Evolutionary conservation across 2,888 invertebrate genomes (phyloP).

Genomic region (Plusia festucae): DNA sequence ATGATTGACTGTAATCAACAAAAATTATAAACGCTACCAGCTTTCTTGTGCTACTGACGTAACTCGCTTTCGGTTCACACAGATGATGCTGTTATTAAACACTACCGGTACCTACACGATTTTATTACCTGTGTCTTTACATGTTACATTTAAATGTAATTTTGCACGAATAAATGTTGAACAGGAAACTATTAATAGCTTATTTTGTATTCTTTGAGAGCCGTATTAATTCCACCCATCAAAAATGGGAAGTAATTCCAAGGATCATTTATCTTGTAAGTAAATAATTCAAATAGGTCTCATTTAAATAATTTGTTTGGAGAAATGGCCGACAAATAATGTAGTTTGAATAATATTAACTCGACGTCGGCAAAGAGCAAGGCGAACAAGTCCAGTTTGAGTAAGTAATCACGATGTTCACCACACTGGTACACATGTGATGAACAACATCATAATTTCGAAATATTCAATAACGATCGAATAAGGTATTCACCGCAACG

Average conservation of each 20-base stretch:
- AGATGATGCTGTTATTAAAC: constrained; percentile 33
- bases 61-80: constrained; percentile 66
- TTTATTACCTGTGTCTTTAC: constrained; percentile 10
- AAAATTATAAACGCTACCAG: constrained; percentile 70
- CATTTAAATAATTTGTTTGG: constrained; percentile 22
- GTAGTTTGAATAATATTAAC: constrained; percentile 34
- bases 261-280: constrained; percentile 22
- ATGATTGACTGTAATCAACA: constrained; percentile 73
- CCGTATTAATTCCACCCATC: constrained; percentile 20
- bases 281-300: constrained; percentile 23
- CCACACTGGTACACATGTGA: constrained; percentile 68
- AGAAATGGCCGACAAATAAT: constrained; percentile 32
- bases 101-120: constrained; percentile 38
- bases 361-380: constrained; percentile 55
- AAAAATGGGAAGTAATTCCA: constrained; percentile 11
- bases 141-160: constrained; percentile 12
- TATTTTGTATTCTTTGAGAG: constrained; percentile 29
- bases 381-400: constrained; percentile 73
- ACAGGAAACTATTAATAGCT: constrained; percentile 22
- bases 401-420: constrained; percentile 75
- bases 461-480: constrained; percentile 72
- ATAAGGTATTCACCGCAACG: constrained; percentile 73
- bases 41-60: constrained; percentile 66
- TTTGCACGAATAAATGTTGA: constrained; percentile 17
- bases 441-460: constrained; percentile 75